Evolutionary conservation across 2,888 invertebrate species (phyloP), one percentile per base, ranked within the genome.

Genomic region (Drosophila parthenogenetica): DNA sequence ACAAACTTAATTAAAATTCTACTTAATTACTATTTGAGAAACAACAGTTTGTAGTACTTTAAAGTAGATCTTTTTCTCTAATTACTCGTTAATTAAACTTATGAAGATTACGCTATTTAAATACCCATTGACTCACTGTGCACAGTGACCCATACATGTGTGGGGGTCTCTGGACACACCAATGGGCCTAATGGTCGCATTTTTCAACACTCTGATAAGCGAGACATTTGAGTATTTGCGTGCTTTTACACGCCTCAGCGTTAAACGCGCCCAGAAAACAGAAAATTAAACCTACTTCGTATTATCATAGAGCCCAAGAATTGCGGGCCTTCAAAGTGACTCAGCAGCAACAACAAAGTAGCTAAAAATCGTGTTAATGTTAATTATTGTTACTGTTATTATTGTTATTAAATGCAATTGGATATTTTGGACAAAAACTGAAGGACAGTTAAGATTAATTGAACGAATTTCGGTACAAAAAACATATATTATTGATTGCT

Each of bases 141-240:
- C 73, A 19, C 3, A 10, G n/a, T 22, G 22, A 22, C 22, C 11
- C 35, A 29, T 25, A 32, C 59, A 45, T 22, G 54, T 45, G 53
- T 45, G 53, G 35, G 37, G 13, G 17, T 29, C 19, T 35, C 35
- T 35, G 35, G 43, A 11, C 14, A 51, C 14, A 48, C 40, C 46
- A 29, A 8, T 5, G 35, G 13, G 58, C 43, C 73, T 84, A 84
- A 81, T 78, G 70, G 46, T 55, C 60, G 59, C 69, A 78, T 73
- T 71, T 71, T 67, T 86, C 84, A 86, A 57, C 55, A 53, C 51
- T 16, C 69, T 71, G 87, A 82, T 82, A 82, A 87, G 79, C 75
- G 50, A 58, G 74, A 53, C 62, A 67, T 59, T 32, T 45, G 32
- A 49, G 57, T 70, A 72, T 87, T 77, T 80, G 55, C 53, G 62